Conservation (phyloP, 2,797 vertebrate species). For the Urosaurus nigricauda region DNA sequence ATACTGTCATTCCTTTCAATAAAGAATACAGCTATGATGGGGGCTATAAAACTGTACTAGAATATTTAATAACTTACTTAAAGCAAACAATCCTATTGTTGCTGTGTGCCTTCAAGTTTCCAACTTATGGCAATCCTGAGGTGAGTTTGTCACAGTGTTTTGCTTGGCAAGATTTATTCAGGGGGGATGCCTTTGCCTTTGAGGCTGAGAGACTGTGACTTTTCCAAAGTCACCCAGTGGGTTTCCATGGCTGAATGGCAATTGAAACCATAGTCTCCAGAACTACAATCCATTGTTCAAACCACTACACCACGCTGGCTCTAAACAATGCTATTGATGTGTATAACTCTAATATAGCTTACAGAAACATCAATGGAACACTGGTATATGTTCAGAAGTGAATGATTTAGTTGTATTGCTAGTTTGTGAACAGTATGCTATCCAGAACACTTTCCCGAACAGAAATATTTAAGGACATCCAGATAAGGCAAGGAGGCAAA, state of each 20-base stretch:
- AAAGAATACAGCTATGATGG: background rate
- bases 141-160: no score
- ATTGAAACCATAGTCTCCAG: no score
- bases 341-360: background rate
- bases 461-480: conserved; percentile 50
- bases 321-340: no score
- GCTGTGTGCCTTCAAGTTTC: background rate
- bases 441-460: conserved; percentile 29
- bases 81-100: background rate
- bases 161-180: no score
- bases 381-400: background rate
- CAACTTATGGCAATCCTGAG: no score
- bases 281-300: no score
- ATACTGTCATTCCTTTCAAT: no score
- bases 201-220: no score
- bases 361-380: background rate
- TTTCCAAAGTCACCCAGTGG: no score
- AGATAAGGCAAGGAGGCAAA: conserved; percentile 47
- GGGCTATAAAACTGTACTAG: background rate
- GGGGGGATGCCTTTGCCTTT: no score
- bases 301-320: no score
- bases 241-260: no score
- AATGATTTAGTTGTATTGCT: background rate
- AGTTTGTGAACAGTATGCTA: background rate
- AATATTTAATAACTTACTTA: background rate